Base-by-base conservation (phyloP, 2,888 invertebrate species). In the Hemithea aestivaria region DNA sequence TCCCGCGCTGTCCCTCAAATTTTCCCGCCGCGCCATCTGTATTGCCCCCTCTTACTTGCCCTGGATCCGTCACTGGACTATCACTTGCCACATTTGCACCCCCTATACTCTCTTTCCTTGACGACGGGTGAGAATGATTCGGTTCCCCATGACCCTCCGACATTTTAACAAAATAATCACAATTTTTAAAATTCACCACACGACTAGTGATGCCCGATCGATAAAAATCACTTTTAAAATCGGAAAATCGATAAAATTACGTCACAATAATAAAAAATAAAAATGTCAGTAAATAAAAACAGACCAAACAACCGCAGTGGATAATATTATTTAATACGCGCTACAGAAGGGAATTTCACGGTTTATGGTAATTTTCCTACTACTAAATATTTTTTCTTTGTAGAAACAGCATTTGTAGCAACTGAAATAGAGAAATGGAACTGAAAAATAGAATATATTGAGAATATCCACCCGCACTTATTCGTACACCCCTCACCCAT, bases 41-140 rank as follows among this genome's bases (percentile, higher is more conserved):
- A 8, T 62, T 66, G 21, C 69, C 83, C 42, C 82, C 87, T 43
- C 80, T 68, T 1, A 80, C 85, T 45, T 92, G 92, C 27, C 93
- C 93, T 41, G 93, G 93, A 74, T 93, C 93, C 24, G 93, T 93
- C 53, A 93, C 90, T 37, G 94, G 94, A 62, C 91, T 91, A 74
- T 93, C 93, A 54, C 90, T 90, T 6, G 93, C 89, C 33, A 90
- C 83, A 55, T 88, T 89, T 1, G 81, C 81, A 1, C 60, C 62
- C 1, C 64, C 65, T n/a, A 84, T 75, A 54, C 75, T 82, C 27
- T 85, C 87, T 48, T 85, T 85, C 24, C 84, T 66, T 27, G 52
- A 62, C 20, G 65, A 66, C 9, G 47, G 31, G 51, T 71, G 75
- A 28, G 62, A 56, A 38, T 67, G 70, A 53, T 68, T 76, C 6